Evolutionary conservation across 2,797 vertebrate genomes (phyloP).

Genomic region (Sebastes oblongus): DNA sequence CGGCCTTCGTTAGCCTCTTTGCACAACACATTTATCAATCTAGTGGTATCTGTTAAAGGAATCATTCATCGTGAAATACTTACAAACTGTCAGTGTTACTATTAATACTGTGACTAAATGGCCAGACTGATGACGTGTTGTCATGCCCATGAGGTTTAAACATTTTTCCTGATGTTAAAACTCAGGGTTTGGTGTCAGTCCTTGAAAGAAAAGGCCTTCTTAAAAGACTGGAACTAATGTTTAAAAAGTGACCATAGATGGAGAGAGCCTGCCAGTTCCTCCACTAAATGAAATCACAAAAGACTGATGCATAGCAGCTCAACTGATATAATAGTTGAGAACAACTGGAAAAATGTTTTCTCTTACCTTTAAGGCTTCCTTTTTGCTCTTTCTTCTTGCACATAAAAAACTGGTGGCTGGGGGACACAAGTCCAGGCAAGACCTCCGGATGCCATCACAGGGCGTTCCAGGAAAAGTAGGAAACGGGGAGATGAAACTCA

Average conservation of each 20-base stretch:
- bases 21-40: not conserved
- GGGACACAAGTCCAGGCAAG: constrained; percentile 9
- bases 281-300: not conserved
- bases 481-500: not conserved
- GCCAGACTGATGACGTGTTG: not conserved
- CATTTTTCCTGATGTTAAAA: constrained; percentile 2
- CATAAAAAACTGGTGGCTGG: constrained; percentile 1
- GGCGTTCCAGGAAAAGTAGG: constrained; percentile 2
- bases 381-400: constrained; percentile 15
- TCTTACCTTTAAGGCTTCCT: not conserved
- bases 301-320: not conserved
- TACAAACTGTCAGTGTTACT: not conserved
- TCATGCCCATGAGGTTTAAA: not conserved
- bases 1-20: not conserved
- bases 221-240: not conserved
- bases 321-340: not conserved
- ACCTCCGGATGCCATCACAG: not conserved
- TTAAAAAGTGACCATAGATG: not conserved
- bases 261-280: not conserved
- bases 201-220: not conserved
- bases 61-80: not conserved
- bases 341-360: not conserved
- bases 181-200: not conserved
- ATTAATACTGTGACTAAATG: not conserved
- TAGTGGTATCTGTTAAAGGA: not conserved